Conservation (phyloP, 2,113 vertebrate species). For the Paraplagusia blochii region DNA sequence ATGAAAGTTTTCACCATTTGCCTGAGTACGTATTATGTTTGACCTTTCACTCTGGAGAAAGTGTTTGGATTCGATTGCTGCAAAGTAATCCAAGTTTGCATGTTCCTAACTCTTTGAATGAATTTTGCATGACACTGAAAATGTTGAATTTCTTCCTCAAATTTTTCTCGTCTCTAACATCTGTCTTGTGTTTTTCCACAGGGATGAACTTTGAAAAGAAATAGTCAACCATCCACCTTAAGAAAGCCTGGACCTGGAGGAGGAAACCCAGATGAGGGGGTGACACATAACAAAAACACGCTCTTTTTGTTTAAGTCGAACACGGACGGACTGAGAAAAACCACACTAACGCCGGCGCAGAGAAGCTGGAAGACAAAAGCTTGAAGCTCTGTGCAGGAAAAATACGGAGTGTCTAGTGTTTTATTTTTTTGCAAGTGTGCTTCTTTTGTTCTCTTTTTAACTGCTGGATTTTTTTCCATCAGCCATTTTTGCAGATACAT, state of each 20-base stretch:
- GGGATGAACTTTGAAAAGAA: conserved; percentile 94
- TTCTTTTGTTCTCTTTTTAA: conserved; percentile 47
- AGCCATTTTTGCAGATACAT: conserved; percentile 35
- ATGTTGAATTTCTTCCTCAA: background rate
- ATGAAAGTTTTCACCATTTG: conserved; percentile 3
- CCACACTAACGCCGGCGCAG: conserved; percentile 32
- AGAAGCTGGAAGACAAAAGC: conserved; percentile 44
- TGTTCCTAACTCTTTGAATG: conserved; percentile 16
- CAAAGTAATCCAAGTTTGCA: conserved; percentile 20
- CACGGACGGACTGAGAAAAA: conserved; percentile 45
- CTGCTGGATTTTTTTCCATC: conserved; percentile 47
- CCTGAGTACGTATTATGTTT: background rate
- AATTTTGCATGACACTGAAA: no score
- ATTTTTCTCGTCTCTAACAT: conserved; percentile 16
- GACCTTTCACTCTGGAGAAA: conserved; percentile 35
- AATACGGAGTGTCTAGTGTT: conserved; percentile 58
- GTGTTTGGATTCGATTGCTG: conserved; percentile 15
- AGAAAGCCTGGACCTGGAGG: conserved; percentile 56
- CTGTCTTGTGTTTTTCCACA: conserved; percentile 67
- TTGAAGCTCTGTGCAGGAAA: conserved; percentile 53
- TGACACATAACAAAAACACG: conserved; percentile 80
- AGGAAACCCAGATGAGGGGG: no score
- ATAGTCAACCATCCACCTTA: conserved; percentile 61
- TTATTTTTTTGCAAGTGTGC: conserved; percentile 46
- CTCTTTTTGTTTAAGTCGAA: conserved; percentile 67